phyloP scores from a whole-genome alignment of 1,140 invertebrate species.

The Drosophila seguyi region DNA sequence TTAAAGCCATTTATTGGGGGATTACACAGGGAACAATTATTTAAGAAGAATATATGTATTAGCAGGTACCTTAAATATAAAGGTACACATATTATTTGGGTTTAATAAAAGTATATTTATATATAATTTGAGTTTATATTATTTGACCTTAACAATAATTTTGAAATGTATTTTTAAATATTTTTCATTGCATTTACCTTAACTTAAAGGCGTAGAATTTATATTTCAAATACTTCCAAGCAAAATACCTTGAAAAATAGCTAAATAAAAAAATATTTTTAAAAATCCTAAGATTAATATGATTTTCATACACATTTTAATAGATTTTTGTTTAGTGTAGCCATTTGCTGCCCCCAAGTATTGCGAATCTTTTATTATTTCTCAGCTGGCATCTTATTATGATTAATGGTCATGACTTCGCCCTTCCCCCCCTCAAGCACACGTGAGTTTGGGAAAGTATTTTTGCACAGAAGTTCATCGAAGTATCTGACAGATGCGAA shows the following conservation, averaged over 20 bases:
- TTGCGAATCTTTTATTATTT: slow-evolving; percentile 15
- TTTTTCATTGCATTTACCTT: no score
- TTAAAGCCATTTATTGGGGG: background rate
- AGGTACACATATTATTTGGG: background rate
- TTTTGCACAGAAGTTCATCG: slow-evolving; percentile 14
- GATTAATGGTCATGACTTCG: slow-evolving; percentile 37
- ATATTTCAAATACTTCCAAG: no score
- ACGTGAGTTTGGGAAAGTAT: slow-evolving; percentile 6
- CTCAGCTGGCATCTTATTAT: slow-evolving; percentile 41
- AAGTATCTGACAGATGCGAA: slow-evolving; percentile 21
- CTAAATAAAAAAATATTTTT: background rate
- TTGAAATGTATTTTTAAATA: no score
- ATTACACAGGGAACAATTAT: background rate
- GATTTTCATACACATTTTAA: no score
- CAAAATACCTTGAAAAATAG: background rate
- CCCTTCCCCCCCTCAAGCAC: background rate
- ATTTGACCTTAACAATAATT: no score
- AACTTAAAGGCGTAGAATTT: no score
- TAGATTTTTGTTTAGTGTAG: background rate
- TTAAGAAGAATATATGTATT: no score
- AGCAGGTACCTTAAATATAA: background rate
- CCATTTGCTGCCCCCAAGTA: background rate
- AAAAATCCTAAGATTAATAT: background rate
- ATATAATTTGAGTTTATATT: no score
- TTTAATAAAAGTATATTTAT: no score